These are phyloP conservation scores for Cephus sareptanus DNA, from an alignment of 2,888 invertebrate genomes.

Conservation along the genomic window DNA sequence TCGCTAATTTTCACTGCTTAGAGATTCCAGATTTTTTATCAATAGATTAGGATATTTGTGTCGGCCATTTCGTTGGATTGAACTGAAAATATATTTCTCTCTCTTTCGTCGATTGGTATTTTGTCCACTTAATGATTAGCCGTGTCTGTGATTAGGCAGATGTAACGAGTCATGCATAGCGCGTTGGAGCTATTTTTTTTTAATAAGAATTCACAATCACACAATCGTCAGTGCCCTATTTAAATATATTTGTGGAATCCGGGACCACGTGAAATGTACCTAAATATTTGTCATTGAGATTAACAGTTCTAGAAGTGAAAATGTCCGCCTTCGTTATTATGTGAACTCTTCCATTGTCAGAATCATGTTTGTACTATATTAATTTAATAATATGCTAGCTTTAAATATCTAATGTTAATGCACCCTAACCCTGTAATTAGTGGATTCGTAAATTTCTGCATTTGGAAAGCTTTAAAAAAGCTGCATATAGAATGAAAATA, in stretches of 20 bases:
- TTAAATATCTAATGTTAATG: slow-evolving; percentile 16
- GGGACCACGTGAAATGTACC: neutral
- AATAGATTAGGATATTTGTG: neutral
- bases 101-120: neutral
- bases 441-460: neutral
- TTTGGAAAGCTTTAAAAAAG: neutral
- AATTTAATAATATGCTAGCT: slow-evolving; percentile 19
- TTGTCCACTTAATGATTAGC: neutral
- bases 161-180: neutral
- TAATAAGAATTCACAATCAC: neutral
- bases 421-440: slow-evolving; percentile 19
- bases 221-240: neutral
- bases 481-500: neutral
- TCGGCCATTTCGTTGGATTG: neutral
- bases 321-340: neutral
- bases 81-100: neutral
- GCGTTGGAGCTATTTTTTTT: neutral
- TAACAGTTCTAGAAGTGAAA: neutral
- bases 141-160: neutral
- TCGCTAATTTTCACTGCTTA: neutral
- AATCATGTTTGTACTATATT: slow-evolving; percentile 36
- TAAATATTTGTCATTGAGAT: neutral
- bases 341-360: slow-evolving; percentile 19
- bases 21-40: neutral
- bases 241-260: neutral